Evolutionary conservation across 2,797 vertebrate species (phyloP).

Genomic region (Anguilla anguilla): DNA sequence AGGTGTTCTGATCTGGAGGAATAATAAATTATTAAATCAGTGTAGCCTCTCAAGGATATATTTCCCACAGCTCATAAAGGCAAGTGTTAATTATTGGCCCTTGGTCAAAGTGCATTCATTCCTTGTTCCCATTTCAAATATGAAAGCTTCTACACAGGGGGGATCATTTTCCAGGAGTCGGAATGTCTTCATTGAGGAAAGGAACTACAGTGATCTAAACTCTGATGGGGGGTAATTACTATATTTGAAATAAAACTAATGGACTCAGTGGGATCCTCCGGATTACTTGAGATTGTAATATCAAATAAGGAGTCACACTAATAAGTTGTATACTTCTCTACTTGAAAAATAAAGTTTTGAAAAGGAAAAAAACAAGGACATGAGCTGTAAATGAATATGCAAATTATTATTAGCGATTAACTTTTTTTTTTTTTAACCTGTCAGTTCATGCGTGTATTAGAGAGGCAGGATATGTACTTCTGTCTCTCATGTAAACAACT

Average conservation of each 20-base stretch:
- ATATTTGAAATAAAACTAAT: constrained; percentile 16
- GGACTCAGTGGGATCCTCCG: constrained; percentile 8
- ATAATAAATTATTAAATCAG: background rate
- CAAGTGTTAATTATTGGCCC: background rate
- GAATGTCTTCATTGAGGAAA: background rate
- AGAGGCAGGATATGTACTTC: background rate
- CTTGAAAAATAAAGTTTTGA: background rate
- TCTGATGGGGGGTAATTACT: constrained; percentile 18
- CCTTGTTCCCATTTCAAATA: background rate
- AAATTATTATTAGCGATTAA: background rate
- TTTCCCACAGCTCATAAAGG: background rate
- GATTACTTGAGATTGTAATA: constrained; percentile 21
- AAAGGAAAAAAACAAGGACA: background rate
- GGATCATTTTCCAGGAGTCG: background rate
- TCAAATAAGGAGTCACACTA: constrained; percentile 26
- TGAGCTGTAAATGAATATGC: background rate
- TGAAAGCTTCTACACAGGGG: background rate
- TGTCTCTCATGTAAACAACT: background rate
- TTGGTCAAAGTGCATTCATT: background rate
- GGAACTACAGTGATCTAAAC: background rate
- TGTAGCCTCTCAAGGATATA: background rate
- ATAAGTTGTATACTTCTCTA: background rate
- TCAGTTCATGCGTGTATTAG: background rate
- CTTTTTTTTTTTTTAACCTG: background rate
- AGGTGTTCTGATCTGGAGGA: background rate